These are phyloP conservation scores for Corythornis vintsioides DNA, from an alignment of 2,113 vertebrate genomes.

Conservation along the genomic window DNA sequence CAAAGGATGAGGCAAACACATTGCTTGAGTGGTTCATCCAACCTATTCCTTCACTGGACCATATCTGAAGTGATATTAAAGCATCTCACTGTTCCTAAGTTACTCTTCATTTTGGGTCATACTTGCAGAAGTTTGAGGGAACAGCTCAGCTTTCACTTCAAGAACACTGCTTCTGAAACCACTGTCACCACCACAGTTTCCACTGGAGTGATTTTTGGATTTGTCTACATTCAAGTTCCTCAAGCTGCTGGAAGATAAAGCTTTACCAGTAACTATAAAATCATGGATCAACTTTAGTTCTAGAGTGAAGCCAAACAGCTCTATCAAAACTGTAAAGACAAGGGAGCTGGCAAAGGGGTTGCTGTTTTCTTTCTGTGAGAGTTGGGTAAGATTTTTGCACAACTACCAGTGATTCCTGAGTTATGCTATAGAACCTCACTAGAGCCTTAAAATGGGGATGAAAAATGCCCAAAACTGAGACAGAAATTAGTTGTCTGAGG, in stretches of 20 bases:
- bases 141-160: constrained; percentile 11
- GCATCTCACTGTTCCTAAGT: neutral
- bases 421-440: neutral
- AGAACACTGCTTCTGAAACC: neutral
- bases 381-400: neutral
- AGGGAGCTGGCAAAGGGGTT: neutral
- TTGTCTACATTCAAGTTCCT: neutral
- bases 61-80: neutral
- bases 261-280: neutral
- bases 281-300: neutral
- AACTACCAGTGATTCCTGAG: neutral
- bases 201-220: neutral
- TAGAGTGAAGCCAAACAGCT: neutral
- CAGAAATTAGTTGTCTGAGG: neutral
- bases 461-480: neutral
- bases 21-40: neutral
- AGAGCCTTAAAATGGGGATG: neutral
- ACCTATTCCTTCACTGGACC: neutral
- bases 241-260: neutral
- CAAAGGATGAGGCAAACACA: neutral
- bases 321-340: neutral
- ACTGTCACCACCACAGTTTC: neutral
- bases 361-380: neutral
- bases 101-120: neutral
- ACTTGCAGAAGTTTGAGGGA: neutral